A percentile compares a stretch with the other conserved stretches of the same genome.
Evolutionary conservation across 2,113 vertebrate genomes (phyloP).

Genomic region (Phocoena sinus): DNA sequence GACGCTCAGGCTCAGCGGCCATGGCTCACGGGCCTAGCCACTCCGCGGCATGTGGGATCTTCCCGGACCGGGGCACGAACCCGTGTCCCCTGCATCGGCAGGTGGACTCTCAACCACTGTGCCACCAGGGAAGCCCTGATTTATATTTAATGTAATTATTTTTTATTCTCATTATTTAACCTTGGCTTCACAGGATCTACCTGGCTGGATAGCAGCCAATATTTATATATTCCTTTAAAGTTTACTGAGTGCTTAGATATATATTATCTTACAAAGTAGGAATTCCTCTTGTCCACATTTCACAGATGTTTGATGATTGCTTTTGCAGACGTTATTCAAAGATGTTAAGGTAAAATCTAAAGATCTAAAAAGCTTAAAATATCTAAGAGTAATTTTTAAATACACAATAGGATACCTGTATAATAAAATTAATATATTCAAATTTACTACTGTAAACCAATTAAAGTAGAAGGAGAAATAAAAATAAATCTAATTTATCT

Average conservation of each 20-base stretch:
- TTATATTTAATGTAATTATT: slow-evolving; percentile 36
- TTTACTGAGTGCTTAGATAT: not conserved
- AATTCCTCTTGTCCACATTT: not conserved
- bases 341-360: slow-evolving; percentile 17
- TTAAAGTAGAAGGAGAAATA: not conserved
- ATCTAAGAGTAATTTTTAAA: not conserved
- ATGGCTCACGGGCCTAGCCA: no score
- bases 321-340: slow-evolving; percentile 10
- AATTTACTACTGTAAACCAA: not conserved
- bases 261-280: not conserved
- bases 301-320: not conserved
- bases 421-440: not conserved
- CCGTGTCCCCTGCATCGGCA: no score
- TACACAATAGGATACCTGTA: not conserved
- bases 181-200: not conserved
- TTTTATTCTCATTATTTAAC: slow-evolving; percentile 14
- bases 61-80: no score
- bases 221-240: not conserved
- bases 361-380: not conserved
- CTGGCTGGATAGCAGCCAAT: not conserved
- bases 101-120: no score
- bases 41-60: no score
- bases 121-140: not conserved
- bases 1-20: no score
- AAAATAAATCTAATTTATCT: not conserved